Conservation (phyloP, 30 jellyfish, hydroid and myxozoan species). For the Turritopsis dohrnii region DNA sequence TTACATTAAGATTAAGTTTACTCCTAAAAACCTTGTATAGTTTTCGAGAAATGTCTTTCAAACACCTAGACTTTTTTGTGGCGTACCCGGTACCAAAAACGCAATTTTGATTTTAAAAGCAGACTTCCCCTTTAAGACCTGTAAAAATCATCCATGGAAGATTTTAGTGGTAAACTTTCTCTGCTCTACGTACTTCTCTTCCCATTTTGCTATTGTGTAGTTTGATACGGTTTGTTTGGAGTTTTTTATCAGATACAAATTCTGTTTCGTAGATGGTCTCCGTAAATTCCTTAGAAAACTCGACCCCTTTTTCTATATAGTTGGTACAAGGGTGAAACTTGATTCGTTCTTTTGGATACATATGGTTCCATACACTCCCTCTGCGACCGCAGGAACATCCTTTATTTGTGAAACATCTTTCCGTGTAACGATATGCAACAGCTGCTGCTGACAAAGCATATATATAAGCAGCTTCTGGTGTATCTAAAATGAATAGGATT, state of each 20-base stretch:
- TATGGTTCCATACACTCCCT: background rate
- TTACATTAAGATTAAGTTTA: no score
- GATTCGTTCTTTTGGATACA: background rate
- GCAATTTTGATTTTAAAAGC: no score
- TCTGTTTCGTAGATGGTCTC: background rate
- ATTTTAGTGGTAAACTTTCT: no score
- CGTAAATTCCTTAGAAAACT: background rate
- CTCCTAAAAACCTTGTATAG: no score
- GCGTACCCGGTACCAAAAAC: no score
- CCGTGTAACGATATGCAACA: background rate
- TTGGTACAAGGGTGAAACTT: constrained; percentile 4
- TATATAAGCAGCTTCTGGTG: background rate
- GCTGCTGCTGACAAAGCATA: constrained; percentile 1
- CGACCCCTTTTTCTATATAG: constrained; percentile 4
- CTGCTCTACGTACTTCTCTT: background rate
- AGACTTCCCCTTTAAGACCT: background rate
- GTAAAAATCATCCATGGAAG: no score
- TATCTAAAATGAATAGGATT: background rate
- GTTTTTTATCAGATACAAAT: background rate
- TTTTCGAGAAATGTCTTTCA: no score
- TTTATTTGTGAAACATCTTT: background rate
- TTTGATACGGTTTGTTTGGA: background rate
- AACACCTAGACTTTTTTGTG: no score
- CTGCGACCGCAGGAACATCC: constrained; percentile 1
- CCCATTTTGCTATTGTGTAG: background rate